Conservation (phyloP, 2,888 invertebrate species). For the Volucella inflata region DNA sequence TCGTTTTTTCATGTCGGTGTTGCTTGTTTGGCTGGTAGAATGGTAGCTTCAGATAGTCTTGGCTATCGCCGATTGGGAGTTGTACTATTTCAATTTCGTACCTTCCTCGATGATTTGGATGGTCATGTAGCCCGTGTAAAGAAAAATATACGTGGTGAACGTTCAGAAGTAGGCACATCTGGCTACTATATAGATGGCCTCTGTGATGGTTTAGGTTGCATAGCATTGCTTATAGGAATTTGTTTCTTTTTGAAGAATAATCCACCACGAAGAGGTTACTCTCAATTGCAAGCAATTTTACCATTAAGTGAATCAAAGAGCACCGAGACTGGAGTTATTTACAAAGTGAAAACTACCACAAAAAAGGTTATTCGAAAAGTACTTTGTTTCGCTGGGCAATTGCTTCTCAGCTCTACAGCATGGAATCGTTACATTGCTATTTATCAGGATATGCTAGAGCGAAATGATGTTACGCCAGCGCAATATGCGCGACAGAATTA, state of each 20-base stretch:
- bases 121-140: slow-evolving; percentile 93
- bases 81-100: slow-evolving; percentile 90
- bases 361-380: slow-evolving; percentile 88
- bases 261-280: slow-evolving; percentile 89
- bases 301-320: slow-evolving; percentile 83
- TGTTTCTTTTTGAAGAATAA: slow-evolving; percentile 89
- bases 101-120: slow-evolving; percentile 93
- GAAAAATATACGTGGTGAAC: slow-evolving; percentile 90
- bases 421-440: slow-evolving; percentile 94
- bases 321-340: slow-evolving; percentile 85
- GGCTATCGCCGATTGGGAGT: slow-evolving; percentile 89
- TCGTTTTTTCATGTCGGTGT: slow-evolving; percentile 91
- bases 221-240: slow-evolving; percentile 89
- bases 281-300: slow-evolving; percentile 86
- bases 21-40: slow-evolving; percentile 89
- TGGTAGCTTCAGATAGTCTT: slow-evolving; percentile 89
- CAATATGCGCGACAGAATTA: slow-evolving; percentile 85
- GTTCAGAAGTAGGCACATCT: slow-evolving; percentile 91
- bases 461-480: slow-evolving; percentile 85
- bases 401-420: slow-evolving; percentile 89
- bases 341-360: slow-evolving; percentile 88
- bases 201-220: slow-evolving; percentile 91
- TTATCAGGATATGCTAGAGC: slow-evolving; percentile 91
- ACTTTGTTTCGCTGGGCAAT: slow-evolving; percentile 88
- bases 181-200: slow-evolving; percentile 93